phyloP scores from a whole-genome alignment of 2,113 vertebrate species.

The Trichechus manatus region DNA sequence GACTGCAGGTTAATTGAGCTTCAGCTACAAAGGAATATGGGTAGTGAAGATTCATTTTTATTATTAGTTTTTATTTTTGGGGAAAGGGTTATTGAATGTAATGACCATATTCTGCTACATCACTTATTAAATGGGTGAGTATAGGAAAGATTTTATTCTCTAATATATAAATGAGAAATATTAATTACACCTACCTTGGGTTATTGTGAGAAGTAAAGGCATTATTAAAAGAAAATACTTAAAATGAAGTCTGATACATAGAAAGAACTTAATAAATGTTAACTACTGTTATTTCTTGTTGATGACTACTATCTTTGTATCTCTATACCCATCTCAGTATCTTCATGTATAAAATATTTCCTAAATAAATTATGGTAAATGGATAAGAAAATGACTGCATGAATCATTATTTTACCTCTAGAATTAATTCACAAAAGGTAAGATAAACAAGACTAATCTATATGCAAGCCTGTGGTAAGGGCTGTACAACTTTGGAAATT shows the following conservation, averaged over 20 bases:
- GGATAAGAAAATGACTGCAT: neutral
- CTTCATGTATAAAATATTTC: neutral
- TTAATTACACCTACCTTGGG: neutral
- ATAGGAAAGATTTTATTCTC: neutral
- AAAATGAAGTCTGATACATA: no score
- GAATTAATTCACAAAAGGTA: neutral
- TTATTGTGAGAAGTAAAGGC: neutral
- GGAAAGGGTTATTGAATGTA: neutral
- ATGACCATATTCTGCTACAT: neutral
- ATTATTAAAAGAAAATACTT: no score
- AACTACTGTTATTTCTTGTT: neutral
- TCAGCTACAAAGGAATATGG: neutral
- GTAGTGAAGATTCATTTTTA: neutral
- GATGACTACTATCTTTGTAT: neutral
- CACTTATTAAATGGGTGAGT: neutral
- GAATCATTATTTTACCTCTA: neutral
- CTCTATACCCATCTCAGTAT: neutral
- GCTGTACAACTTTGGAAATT: neutral
- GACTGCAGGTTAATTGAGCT: rapidly evolving
- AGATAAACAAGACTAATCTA: neutral
- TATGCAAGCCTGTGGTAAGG: neutral
- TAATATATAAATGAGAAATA: neutral
- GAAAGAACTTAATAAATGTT: neutral
- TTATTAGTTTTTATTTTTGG: neutral
- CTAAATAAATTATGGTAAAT: neutral